Percentiles rank a stretch among this genome's conserved stretches.
These are phyloP conservation scores for Amblyjoppa fuscipennis DNA, from an alignment of 2,888 invertebrate species.

Conservation along the genomic window DNA sequence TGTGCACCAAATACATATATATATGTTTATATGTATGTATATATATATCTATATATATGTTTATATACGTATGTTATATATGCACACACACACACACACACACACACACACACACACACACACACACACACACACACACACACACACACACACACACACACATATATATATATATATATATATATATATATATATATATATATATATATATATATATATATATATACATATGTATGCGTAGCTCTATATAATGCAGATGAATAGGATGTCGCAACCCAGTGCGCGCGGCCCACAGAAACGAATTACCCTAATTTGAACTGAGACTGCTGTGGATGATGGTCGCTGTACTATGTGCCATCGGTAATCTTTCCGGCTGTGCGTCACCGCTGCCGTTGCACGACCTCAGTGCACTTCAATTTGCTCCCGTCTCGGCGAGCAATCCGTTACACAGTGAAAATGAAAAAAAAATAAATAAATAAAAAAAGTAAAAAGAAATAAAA, in stretches of 20 bases:
- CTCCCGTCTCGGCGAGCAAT: conserved; percentile 2
- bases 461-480: neutral
- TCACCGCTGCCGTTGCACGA: conserved; percentile 27
- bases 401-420: conserved; percentile 14
- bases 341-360: conserved; percentile 30
- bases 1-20: too few species aligned
- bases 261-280: conserved; percentile 56
- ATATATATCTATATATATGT: too few species aligned
- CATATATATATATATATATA: too few species aligned
- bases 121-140: too few species aligned
- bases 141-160: too few species aligned
- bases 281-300: conserved; percentile 33
- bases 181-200: too few species aligned
- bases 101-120: too few species aligned
- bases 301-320: conserved; percentile 62
- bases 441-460: conserved; percentile 3
- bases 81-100: too few species aligned
- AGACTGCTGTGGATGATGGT: conserved; percentile 31
- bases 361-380: conserved; percentile 57
- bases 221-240: too few species aligned
- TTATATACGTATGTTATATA: too few species aligned
- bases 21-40: too few species aligned
- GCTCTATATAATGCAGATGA: conserved; percentile 32
- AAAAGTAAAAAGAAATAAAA: neutral
- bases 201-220: too few species aligned